These are phyloP conservation scores for Petroica traversi DNA, from an alignment of 2,113 vertebrate species.

Conservation along the genomic window DNA sequence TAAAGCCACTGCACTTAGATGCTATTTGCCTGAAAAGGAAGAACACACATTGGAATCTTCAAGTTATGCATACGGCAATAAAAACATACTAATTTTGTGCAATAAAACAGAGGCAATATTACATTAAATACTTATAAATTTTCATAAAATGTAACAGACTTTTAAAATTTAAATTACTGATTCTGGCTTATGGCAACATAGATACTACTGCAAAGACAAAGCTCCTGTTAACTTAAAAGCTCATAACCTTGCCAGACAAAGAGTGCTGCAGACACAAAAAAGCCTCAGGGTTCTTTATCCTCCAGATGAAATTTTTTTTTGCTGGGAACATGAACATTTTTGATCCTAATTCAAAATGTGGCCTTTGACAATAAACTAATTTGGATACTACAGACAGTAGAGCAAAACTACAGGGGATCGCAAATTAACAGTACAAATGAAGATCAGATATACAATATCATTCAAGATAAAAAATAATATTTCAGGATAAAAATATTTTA, in stretches of 20 bases:
- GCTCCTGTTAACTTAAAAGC: background rate
- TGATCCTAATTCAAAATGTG: conserved; percentile 2
- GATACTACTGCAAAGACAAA: background rate
- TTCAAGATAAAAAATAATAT: background rate
- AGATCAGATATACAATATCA: background rate
- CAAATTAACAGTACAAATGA: background rate
- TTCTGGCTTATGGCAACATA: background rate
- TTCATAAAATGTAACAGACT: background rate
- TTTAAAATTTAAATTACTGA: background rate
- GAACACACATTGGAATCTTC: background rate
- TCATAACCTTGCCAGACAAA: background rate
- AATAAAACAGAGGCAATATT: background rate
- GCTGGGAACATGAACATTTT: background rate
- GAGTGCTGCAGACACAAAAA: background rate
- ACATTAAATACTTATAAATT: background rate
- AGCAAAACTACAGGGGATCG: background rate
- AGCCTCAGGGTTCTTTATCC: background rate
- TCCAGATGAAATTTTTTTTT: background rate
- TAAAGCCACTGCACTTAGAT: background rate
- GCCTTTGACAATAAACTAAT: conserved; percentile 8
- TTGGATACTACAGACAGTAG: background rate
- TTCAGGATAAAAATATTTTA: background rate
- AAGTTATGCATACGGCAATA: background rate
- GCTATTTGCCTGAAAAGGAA: background rate
- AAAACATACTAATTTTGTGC: background rate